Evolutionary conservation across 2,888 invertebrate species (phyloP).

Genomic region (Spilosoma lubricipeda): DNA sequence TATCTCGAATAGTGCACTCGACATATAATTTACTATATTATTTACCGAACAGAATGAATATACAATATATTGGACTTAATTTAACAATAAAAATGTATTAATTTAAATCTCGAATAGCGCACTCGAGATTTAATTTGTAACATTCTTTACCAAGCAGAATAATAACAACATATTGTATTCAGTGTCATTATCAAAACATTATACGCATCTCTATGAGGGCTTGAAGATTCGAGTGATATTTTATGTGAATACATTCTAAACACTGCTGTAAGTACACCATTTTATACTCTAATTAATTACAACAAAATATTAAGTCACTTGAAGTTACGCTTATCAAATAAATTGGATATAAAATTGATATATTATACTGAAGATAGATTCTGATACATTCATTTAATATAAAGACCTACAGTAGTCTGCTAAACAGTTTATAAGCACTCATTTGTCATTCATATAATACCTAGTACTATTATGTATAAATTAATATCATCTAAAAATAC

Average conservation of each 20-base stretch:
- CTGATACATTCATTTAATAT: not conserved
- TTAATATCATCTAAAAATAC: constrained; percentile 63
- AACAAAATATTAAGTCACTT: not conserved
- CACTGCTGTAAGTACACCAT: not conserved
- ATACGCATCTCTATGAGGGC: not conserved
- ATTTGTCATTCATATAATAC: constrained; percentile 25
- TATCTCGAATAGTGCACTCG: no score
- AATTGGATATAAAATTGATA: constrained; percentile 1
- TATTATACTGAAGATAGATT: not conserved
- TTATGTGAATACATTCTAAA: not conserved
- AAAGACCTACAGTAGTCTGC: constrained; percentile 10
- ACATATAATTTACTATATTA: no score
- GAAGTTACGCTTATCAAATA: not conserved
- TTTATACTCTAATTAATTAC: not conserved
- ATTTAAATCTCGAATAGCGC: not conserved
- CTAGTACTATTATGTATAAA: constrained; percentile 52
- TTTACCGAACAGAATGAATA: no score
- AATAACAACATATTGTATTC: not conserved
- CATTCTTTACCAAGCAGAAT: not conserved
- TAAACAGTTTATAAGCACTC: constrained; percentile 19
- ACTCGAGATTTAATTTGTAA: not conserved
- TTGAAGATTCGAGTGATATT: not conserved
- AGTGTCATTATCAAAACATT: not conserved
- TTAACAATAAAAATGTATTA: not conserved
- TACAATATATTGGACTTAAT: no score